These are phyloP conservation scores for Sciaenops ocellatus DNA, from an alignment of 2,797 vertebrate genomes.

Conservation along the genomic window DNA sequence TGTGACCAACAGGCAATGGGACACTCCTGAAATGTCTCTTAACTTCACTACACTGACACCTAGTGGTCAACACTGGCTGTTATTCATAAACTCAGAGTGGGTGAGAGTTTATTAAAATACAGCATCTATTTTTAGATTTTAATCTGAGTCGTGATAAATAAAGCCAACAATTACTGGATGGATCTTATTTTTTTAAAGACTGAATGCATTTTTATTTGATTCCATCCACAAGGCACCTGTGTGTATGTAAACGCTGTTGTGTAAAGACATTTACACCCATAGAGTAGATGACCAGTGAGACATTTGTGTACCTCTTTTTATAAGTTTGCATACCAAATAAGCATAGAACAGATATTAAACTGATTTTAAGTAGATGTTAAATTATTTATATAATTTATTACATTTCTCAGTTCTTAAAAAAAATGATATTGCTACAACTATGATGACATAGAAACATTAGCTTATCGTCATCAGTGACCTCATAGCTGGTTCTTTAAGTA, in stretches of 20 bases:
- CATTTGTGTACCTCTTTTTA: neutral
- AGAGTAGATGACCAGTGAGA: neutral
- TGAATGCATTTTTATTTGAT: neutral
- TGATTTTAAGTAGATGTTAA: neutral
- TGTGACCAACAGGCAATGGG: slow-evolving; percentile 29
- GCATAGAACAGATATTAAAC: neutral
- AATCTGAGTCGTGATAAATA: slow-evolving; percentile 22
- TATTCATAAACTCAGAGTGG: neutral
- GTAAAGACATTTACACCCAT: neutral
- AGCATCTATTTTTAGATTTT: slow-evolving; percentile 25
- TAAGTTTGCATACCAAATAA: neutral
- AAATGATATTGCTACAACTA: neutral
- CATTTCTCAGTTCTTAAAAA: neutral
- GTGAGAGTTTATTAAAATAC: slow-evolving; percentile 27
- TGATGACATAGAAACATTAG: neutral
- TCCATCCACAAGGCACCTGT: neutral
- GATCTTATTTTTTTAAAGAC: neutral
- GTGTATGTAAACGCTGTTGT: neutral
- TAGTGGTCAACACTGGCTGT: slow-evolving; percentile 53
- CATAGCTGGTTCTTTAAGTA: slow-evolving; percentile 23
- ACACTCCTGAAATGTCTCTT: neutral
- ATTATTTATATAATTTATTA: neutral
- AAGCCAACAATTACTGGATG: neutral
- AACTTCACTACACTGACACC: slow-evolving; percentile 68
- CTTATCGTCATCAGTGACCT: slow-evolving; percentile 20